Base-by-base conservation (phyloP, 2,888 invertebrate genomes). In the Erpobdella octoculata region DNA sequence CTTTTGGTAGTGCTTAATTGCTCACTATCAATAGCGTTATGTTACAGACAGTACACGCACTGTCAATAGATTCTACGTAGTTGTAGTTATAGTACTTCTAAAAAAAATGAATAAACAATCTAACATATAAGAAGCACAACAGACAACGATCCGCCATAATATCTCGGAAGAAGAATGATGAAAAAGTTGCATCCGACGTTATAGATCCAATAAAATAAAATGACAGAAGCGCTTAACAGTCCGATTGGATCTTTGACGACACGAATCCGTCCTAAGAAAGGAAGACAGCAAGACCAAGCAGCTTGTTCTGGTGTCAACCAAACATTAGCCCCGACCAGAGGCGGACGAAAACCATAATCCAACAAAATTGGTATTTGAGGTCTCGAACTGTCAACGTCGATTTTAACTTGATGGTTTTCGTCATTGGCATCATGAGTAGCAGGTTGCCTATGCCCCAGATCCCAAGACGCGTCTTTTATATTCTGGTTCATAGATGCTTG, bases 171-270 rank as follows among this genome's bases (percentile, higher is more conserved):
- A 18, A 81, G 73, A n/a, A 81, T 75, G 12, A 80, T 75, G 73
- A 74, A 79, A 46, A 78, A 75, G 5, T 78, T 76, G 3, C 75
- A 75, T 71, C 78, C 78, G 2, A 78, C 77, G 21, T 80, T 81
- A 76, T 80, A 81, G 9, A 80, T 62, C 81, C 81, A 81, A 73
- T 81, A 81, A 12, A 76, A 74, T 6, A 79, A 59, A 28, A 80
- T 77, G 35, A 76, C 74, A 1, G 73, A 73, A n/a, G 78, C 64
- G 46, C 75, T 72, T 70, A 77, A 48, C 9, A 78, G 76, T 0
- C 81, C 81, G 38, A 76, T n/a, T 33, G 59, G 28, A 72, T 75
- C 72, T 36, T 73, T 73, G 15, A 75, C 72, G n/a, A 74, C 5
- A 25, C 72, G 66, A n/a, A 73, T 28, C 48, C 75, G 38, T 18